A percentile compares a stretch with the other conserved stretches of the same genome.
Conservation (phyloP, 2,888 invertebrate genomes). For the Lucinisca nassula region DNA sequence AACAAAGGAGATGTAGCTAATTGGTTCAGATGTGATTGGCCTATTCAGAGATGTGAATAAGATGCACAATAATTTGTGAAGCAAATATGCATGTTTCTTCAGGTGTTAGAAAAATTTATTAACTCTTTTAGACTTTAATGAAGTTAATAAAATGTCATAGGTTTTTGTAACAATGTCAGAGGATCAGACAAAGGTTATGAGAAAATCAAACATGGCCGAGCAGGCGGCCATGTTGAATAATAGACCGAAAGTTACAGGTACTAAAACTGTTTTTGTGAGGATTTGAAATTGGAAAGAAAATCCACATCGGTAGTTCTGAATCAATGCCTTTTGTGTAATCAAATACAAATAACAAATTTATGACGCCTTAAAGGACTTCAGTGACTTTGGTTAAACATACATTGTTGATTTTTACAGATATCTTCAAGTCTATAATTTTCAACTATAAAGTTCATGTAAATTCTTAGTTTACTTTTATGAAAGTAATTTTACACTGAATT, state of each 20-base stretch:
- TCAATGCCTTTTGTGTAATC: constrained; percentile 1
- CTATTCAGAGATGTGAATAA: too few species aligned
- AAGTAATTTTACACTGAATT: constrained; percentile 27
- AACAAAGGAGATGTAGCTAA: too few species aligned
- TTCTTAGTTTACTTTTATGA: constrained; percentile 13
- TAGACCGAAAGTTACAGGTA: neutral
- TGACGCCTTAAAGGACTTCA: neutral
- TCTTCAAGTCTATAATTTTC: constrained; percentile 12
- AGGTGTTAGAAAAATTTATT: neutral
- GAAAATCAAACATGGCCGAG: neutral
- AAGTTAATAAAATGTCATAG: neutral
- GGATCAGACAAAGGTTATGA: neutral
- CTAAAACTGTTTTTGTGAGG: neutral
- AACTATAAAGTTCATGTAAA: constrained; percentile 14
- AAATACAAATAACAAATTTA: constrained; percentile 5
- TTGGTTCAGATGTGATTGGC: too few species aligned
- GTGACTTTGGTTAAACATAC: constrained; percentile 8
- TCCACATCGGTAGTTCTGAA: neutral
- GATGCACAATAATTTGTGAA: too few species aligned
- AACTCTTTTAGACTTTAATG: neutral
- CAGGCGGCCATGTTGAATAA: neutral
- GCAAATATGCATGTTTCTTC: too few species aligned
- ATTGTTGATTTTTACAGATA: constrained; percentile 5
- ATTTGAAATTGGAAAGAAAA: neutral
- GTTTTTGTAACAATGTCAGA: neutral